These are phyloP conservation scores for Eulithis testata DNA, from an alignment of 2,888 invertebrate species.

Conservation along the genomic window DNA sequence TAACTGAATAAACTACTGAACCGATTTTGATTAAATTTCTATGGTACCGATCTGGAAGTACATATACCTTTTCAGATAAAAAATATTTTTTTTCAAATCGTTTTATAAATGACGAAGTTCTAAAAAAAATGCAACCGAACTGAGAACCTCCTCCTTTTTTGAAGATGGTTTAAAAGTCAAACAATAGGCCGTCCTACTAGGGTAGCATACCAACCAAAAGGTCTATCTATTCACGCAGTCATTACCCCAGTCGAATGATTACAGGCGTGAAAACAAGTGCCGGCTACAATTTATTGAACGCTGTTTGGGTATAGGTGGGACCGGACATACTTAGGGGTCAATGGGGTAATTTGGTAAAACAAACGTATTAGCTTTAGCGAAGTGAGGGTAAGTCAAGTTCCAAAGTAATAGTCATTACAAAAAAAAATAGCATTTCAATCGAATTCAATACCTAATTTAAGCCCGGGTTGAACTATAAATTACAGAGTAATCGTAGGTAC, in stretches of 20 bases:
- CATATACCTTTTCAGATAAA: no score
- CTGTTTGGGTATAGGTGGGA: conserved; percentile 46
- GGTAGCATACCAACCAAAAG: conserved; percentile 22
- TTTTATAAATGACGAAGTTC: neutral
- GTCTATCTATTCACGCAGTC: conserved; percentile 22
- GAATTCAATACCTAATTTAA: neutral
- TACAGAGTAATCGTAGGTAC: no score
- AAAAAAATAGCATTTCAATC: neutral
- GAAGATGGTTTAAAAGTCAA: conserved; percentile 13
- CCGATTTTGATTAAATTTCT: no score
- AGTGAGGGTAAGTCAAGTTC: neutral
- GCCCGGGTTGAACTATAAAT: neutral
- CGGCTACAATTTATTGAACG: conserved; percentile 50
- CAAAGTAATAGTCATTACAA: neutral
- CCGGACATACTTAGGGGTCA: conserved; percentile 50
- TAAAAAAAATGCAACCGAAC: neutral
- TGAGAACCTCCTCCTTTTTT: no score
- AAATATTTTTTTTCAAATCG: no score
- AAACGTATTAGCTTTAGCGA: conserved; percentile 47
- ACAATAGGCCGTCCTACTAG: conserved; percentile 23
- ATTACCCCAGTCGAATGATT: conserved; percentile 44
- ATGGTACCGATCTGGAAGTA: no score
- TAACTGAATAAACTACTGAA: no score
- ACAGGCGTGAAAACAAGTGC: conserved; percentile 52
- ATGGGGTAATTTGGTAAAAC: conserved; percentile 37